These are phyloP conservation scores for Sebastes taczanowskii DNA, from an alignment of 2,797 vertebrate genomes.

Conservation along the genomic window DNA sequence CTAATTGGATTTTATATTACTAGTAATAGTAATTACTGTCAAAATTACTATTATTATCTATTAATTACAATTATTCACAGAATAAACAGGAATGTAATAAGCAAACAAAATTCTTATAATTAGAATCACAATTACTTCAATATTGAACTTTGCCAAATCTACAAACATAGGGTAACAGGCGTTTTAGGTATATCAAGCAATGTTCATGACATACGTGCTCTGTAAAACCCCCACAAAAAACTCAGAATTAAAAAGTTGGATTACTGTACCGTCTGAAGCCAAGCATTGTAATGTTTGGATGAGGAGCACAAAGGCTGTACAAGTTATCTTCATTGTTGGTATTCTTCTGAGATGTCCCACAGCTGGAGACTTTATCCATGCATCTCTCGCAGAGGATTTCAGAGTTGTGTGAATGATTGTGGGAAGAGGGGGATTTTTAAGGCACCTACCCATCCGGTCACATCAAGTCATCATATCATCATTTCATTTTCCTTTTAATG, in stretches of 20 bases:
- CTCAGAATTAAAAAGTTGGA: background rate
- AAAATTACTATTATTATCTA: no score
- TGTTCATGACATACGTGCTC: background rate
- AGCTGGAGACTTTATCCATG: background rate
- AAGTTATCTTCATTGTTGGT: conserved; percentile 47
- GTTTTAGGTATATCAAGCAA: background rate
- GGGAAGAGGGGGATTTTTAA: background rate
- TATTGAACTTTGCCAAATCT: background rate
- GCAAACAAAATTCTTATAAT: background rate
- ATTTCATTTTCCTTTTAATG: background rate
- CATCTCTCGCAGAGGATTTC: background rate
- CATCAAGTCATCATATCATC: background rate
- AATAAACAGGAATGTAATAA: background rate
- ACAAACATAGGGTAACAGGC: background rate
- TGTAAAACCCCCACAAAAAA: background rate
- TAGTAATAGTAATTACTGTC: background rate
- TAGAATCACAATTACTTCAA: background rate
- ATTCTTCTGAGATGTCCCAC: background rate
- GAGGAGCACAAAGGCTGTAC: conserved; percentile 44
- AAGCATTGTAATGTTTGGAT: conserved; percentile 46
- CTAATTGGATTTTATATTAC: background rate
- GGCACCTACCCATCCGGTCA: background rate
- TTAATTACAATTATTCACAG: background rate
- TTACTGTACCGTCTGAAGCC: conserved; percentile 58
- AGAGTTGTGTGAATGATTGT: conserved; percentile 2